A percentile compares a stretch with the other conserved stretches of the same genome.
Conservation (phyloP, 37 sponge, comb jelly and placozoan genomes). For the Spongilla lacustris region DNA sequence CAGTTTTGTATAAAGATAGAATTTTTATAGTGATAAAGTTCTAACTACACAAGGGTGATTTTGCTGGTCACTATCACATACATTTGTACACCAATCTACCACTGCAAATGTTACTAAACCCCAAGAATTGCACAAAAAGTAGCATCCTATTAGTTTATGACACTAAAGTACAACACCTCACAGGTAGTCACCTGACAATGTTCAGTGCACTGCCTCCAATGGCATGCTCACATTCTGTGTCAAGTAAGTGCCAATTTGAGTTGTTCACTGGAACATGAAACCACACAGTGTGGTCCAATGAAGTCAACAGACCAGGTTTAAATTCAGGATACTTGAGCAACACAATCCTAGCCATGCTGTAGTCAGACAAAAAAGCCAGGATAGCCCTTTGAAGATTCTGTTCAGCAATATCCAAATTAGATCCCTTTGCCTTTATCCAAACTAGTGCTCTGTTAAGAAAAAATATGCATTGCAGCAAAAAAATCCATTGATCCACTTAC, state of each 20-base stretch:
- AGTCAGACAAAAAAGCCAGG: constrained; percentile 15
- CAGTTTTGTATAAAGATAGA: too few relatives aligned
- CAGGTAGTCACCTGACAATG: neutral
- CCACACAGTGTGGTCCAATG: constrained; percentile 23
- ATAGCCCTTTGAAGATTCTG: constrained; percentile 15
- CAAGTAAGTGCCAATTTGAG: constrained; percentile 5
- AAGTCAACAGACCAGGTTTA: neutral
- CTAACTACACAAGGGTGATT: too few relatives aligned
- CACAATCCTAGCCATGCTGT: neutral
- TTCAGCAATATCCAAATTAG: neutral
- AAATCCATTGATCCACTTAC: too few relatives aligned
- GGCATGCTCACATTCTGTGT: constrained; percentile 24
- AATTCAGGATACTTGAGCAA: constrained; percentile 9
- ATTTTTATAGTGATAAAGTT: too few relatives aligned
- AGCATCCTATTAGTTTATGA: too few relatives aligned
- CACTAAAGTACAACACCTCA: too few relatives aligned
- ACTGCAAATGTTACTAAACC: too few relatives aligned
- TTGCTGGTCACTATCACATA: too few relatives aligned
- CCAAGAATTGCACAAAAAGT: too few relatives aligned
- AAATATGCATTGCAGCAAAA: too few relatives aligned
- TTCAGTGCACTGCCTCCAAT: constrained; percentile 2
- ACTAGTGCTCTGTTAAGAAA: neutral
- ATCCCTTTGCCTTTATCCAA: constrained; percentile 5
- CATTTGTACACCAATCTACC: too few relatives aligned
- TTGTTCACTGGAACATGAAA: constrained; percentile 15